A percentile compares a stretch with the other conserved stretches of the same genome.
These are phyloP conservation scores for Ceraclea dissimilis DNA, from an alignment of 2,888 invertebrate genomes.

Conservation along the genomic window DNA sequence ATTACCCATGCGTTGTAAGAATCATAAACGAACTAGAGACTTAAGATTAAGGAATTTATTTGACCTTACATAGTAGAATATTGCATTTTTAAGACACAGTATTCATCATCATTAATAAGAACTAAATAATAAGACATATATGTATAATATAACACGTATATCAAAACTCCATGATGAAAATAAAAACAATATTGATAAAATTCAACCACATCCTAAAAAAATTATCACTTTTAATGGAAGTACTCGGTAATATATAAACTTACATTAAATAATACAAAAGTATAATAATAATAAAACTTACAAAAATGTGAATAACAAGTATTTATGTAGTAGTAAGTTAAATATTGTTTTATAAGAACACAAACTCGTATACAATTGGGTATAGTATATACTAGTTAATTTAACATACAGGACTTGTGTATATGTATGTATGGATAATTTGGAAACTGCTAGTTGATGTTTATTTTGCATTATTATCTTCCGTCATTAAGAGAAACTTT, in stretches of 20 bases:
- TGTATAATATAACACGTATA: too few relatives aligned
- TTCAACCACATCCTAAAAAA: background rate
- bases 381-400: background rate
- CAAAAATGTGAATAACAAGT: background rate
- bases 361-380: background rate
- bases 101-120: too few relatives aligned
- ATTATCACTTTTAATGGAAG: constrained; percentile 7
- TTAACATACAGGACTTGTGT: background rate
- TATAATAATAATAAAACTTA: constrained; percentile 1
- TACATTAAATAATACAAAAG: constrained; percentile 4
- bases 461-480: too few relatives aligned
- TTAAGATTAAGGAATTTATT: too few relatives aligned
- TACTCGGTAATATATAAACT: background rate
- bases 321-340: background rate
- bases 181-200: background rate
- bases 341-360: background rate
- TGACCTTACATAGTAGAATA: too few relatives aligned
- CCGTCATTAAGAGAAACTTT: too few relatives aligned
- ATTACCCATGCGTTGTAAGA: too few relatives aligned
- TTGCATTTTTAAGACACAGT: too few relatives aligned
- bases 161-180: too few relatives aligned
- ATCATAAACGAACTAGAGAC: too few relatives aligned
- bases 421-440: background rate
- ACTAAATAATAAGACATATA: too few relatives aligned
- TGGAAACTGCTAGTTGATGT: too few relatives aligned